These are phyloP conservation scores for Colistium nudipinnis DNA, from an alignment of 2,113 vertebrate genomes.

Conservation along the genomic window DNA sequence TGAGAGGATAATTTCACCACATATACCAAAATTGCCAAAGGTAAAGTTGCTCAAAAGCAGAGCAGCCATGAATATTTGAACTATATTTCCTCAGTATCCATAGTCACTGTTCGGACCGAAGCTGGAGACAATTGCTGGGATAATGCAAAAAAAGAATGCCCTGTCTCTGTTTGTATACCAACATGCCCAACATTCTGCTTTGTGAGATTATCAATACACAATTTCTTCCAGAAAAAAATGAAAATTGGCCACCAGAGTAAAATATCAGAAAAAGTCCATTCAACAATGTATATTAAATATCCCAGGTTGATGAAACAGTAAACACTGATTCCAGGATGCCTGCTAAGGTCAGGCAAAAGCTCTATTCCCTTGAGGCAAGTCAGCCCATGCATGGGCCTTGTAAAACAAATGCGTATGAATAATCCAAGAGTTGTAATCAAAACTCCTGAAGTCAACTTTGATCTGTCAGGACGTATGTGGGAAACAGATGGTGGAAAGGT, in stretches of 20 bases:
- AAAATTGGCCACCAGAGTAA: not conserved
- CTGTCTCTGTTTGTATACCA: not conserved
- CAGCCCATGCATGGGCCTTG: conserved; percentile 19
- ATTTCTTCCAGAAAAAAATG: not conserved
- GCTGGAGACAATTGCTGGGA: not conserved
- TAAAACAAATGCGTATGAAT: conserved; percentile 54
- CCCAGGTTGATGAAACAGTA: not conserved
- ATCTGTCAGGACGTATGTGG: conserved; percentile 37
- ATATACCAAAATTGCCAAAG: too few relatives aligned
- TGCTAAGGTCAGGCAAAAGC: conserved; percentile 16
- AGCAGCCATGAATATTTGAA: not conserved
- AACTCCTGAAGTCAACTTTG: conserved; percentile 44
- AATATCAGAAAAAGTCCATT: not conserved
- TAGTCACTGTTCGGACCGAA: not conserved
- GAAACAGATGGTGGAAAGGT: conserved; percentile 72
- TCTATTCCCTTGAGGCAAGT: conserved; percentile 25
- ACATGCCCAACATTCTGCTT: not conserved
- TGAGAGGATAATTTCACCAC: too few relatives aligned
- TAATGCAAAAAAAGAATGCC: too few relatives aligned
- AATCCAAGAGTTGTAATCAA: conserved; percentile 66
- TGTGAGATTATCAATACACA: not conserved
- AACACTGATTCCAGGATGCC: not conserved
- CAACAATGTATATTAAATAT: conserved; percentile 8
- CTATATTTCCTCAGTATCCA: not conserved
- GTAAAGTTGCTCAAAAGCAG: not conserved